Base-by-base conservation (phyloP, 2,113 vertebrate species). In the Pao palembangensis region DNA sequence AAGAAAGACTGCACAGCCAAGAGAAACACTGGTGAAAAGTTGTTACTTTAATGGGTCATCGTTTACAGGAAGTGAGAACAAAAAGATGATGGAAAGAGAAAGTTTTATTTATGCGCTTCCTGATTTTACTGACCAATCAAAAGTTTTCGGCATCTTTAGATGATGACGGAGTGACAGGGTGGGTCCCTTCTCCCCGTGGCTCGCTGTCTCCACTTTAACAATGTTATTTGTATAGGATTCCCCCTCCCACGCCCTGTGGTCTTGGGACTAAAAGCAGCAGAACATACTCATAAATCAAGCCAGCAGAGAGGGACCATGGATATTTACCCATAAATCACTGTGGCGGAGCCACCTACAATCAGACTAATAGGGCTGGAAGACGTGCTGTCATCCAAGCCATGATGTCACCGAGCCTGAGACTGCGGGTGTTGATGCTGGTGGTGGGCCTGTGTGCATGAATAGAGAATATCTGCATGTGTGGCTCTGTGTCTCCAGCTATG, bases 281-380 rank as follows among this genome's bases (percentile, higher is more conserved):
- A 88, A 88, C 79, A 84, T 74, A 80, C 71, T 83, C 83, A 85
- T 90, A 90, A 91, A 90, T 90, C 88, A 84, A 64, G 75, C 68
- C 55, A 68, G 72, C 74, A 71, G 82, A 80, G 77, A 68, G 61
- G 71, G 76, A 83, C 80, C 63, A 73, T 76, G 69, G 75, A 82
- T 89, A 88, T 88, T 87, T 86, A 90, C 82, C 87, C 88, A 90
- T 91, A 91, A 91, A 90, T 89, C 88, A 84, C 20, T 82, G 78
- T 49, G 57, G 78, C 81, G 89, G 89, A 90, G 90, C 89, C 90
- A 89, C 87, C 85, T 88, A 88, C 85, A 90, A 91, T 90, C 87
- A 89, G 71, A 57, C 80, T 91, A 91, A 91, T 91, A 72, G 81
- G 78, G 78, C 83, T 89, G 82, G 86, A 91, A 90, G 89, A 92